phyloP scores from a whole-genome alignment of 1,140 invertebrate genomes.

The Conus ventricosus region DNA sequence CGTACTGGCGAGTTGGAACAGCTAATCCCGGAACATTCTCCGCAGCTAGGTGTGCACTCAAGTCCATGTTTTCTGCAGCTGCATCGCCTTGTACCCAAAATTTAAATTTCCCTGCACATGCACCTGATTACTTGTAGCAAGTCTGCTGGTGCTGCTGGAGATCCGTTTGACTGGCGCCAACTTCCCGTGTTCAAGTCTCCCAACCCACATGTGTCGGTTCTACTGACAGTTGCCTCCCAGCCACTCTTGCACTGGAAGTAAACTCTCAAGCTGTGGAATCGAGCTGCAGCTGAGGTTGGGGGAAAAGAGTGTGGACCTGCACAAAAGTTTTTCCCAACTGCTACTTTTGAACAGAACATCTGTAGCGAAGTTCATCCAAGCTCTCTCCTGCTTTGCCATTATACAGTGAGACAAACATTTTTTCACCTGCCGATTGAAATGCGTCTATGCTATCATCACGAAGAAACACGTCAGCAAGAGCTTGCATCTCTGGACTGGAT shows the following conservation, averaged over 20 bases:
- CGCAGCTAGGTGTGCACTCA: too few relatives aligned
- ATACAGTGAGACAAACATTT: too few relatives aligned
- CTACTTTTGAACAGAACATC: neutral
- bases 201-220: conserved; percentile 44
- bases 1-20: too few relatives aligned
- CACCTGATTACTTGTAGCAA: conserved; percentile 47
- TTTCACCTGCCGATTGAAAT: neutral
- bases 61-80: too few relatives aligned
- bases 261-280: neutral
- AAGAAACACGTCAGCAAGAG: too few relatives aligned
- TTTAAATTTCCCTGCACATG: conserved; percentile 49
- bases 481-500: too few relatives aligned
- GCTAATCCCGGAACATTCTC: conserved; percentile 48
- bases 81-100: conserved; percentile 43
- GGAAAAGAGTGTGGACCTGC: neutral
- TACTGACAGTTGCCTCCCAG: conserved; percentile 4
- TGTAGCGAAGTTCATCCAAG: neutral
- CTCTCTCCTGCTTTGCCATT: too few relatives aligned
- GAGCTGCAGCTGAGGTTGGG: conserved; percentile 14
- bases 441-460: neutral
- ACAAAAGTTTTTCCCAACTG: neutral
- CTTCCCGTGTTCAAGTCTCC: conserved; percentile 38
- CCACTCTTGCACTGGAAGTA: conserved; percentile 24
- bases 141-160: too few relatives aligned
- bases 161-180: too few relatives aligned